Conservation (phyloP, 2,888 invertebrate species). For the Polydrusus tereticollis region DNA sequence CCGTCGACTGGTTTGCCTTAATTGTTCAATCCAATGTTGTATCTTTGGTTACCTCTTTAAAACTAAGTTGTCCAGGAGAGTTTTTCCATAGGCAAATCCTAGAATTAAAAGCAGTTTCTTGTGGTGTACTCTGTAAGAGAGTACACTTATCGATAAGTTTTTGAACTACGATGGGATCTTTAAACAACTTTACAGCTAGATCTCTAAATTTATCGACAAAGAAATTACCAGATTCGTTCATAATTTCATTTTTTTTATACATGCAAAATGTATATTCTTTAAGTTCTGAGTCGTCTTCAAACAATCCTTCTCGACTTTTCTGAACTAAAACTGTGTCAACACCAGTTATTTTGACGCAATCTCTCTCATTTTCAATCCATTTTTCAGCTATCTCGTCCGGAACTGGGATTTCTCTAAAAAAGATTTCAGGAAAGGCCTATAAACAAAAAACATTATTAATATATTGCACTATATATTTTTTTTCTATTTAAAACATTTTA, state of each 20-base stretch:
- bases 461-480: too few relatives aligned
- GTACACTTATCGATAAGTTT: constrained; percentile 48
- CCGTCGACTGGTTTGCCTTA: too few relatives aligned
- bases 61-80: constrained; percentile 29
- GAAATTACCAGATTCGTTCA: constrained; percentile 42
- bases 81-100: constrained; percentile 48
- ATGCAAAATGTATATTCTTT: constrained; percentile 44
- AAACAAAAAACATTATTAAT: not conserved
- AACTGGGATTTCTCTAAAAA: constrained; percentile 9
- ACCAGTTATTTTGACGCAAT: constrained; percentile 38
- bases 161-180: constrained; percentile 29
- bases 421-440: constrained; percentile 10
- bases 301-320: constrained; percentile 35
- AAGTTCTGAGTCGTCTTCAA: constrained; percentile 39
- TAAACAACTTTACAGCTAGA: constrained; percentile 20
- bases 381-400: constrained; percentile 21
- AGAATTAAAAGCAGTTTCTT: constrained; percentile 49
- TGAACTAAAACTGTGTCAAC: constrained; percentile 30
- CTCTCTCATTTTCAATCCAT: constrained; percentile 22
- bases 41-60: constrained; percentile 28
- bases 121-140: constrained; percentile 45
- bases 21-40: not conserved
- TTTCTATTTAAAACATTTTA: too few relatives aligned
- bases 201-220: constrained; percentile 27
- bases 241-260: constrained; percentile 39